Percentiles rank a stretch among this genome's conserved stretches.
Evolutionary conservation across 2,113 vertebrate species (phyloP).

Genomic region (Mus pahari): DNA sequence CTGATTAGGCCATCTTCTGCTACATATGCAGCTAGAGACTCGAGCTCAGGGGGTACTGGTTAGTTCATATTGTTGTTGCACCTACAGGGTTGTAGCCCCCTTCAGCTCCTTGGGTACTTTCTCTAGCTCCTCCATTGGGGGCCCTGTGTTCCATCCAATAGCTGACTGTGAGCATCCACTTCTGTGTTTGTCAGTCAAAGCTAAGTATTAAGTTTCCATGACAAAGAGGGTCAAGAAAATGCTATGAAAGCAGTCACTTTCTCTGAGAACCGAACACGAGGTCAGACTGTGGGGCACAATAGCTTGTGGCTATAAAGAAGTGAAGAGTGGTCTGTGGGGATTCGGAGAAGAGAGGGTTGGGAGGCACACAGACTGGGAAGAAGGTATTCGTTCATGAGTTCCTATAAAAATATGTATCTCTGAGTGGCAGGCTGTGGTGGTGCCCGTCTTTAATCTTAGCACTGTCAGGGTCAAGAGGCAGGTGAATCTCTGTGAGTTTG

Average conservation of each 20-base stretch:
- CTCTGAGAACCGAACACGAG: not conserved
- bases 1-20: too few species aligned
- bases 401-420: not conserved
- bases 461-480: not conserved
- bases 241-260: not conserved
- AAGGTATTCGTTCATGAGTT: not conserved
- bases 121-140: too few species aligned
- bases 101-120: too few species aligned
- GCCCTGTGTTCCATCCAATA: too few species aligned
- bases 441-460: not conserved
- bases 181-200: too few species aligned
- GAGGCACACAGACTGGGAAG: slow-evolving; percentile 13
- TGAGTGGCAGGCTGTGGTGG: not conserved
- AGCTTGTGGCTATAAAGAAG: not conserved
- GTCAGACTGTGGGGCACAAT: not conserved
- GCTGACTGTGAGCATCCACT: too few species aligned
- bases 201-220: not conserved
- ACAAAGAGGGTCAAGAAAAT: not conserved
- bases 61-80: too few species aligned
- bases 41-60: too few species aligned
- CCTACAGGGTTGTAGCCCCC: too few species aligned
- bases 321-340: not conserved
- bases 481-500: not conserved
- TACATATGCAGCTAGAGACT: too few species aligned
- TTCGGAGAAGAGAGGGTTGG: not conserved